Base-by-base conservation (phyloP, 1,140 invertebrate species). In the Ptiloglossa arizonensis region DNA sequence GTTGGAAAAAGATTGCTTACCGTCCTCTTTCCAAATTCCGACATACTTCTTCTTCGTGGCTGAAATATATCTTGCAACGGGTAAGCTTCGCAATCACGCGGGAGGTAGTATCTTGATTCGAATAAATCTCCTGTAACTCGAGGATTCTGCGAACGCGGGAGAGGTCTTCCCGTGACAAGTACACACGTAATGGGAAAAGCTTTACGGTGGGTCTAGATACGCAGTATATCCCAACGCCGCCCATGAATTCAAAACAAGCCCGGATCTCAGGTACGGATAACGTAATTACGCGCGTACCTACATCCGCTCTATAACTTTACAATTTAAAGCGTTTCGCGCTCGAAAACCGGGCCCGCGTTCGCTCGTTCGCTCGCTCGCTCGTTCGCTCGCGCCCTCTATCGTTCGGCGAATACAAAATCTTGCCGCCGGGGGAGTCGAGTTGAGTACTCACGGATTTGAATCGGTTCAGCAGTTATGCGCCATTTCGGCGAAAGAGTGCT, bases 51-150 rank as follows among this genome's bases (percentile, higher is more conserved):
- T 77, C 83, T 71, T 82, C 75, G 71, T 76, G 81, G 66, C 79
- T 87, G 77, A 82, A 83, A 88, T 87, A 87, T 77, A 81, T 85
- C 80, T 86, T 77, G 46, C 41, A 52, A 62, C 59, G 71, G 85
- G 52, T 77, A 60, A 70, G 69, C 66, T 79, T 75, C 66, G 84
- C 81, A 88, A 89, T 86, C 87, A 81, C 82, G 57, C 81, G 32
- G 80, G 60, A 82, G 73, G 38, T 46, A 59, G 79, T 88, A 86
- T 88, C 85, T 86, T 81, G 86, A 87, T 88, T 84, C 82, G 83
- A 83, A 87, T 89, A 89, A 89, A 87, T 89, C 86, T 86, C 80
- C 48, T 56, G 83, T 81, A 85, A 88, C 85, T 86, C 80, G 78
- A 64, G 73, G 70, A 83, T 80, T 75, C 69, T 50, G 56, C 57